Evolutionary conservation across 92 coral and sea anemone species (phyloP), one percentile per base, ranked within the genome.

Genomic region (Ricordea florida): DNA sequence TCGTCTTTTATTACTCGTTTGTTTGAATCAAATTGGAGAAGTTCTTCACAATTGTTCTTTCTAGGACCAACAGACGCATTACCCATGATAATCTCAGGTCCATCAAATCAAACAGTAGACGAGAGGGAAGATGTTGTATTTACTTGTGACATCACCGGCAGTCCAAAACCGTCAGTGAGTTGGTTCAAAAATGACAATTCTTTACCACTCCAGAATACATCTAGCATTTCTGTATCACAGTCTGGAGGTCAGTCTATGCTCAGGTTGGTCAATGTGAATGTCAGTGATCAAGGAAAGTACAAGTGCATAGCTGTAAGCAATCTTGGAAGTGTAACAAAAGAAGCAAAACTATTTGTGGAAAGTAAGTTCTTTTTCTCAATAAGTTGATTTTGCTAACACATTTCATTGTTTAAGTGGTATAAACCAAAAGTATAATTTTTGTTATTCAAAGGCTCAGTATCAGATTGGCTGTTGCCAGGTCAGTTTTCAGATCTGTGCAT

Each of bases 111-210:
- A 31, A 62, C 96, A 7, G 91, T 90, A 10, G 65, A 71, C 28
- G 87, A 92, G 30, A 56, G 74, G 22, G 50, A 64, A 13, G 81
- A 66, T 11, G 73, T 81, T 20, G 59, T 41, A 14, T 79, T 96
- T 45, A 71, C 81, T 33, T 96, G 99, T 68, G 68, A 87, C 62
- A 78, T 86, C 20, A 31, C 31, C 11, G 99, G 97, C 28, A 80
- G 69, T 25, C 99, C 99, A 13, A 66, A 62, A 31, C 99, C 99
- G 9, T 33, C 72, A 3, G 68, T 89, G 13, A 60, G 28, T 20
- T 96, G 99, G 99, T 64, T 51, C 47, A 82, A 83, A 42, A 79
- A 79, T 35, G 72, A 79, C 16, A 44, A 69, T 0, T 25, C 30
- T 6, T 13, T 50, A 14, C 80, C 73, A 27, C 23, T 88, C 34